Percentiles rank a stretch among this genome's conserved stretches.
Conservation (phyloP, 2,113 vertebrate species). For the Erythrocebus patas region DNA sequence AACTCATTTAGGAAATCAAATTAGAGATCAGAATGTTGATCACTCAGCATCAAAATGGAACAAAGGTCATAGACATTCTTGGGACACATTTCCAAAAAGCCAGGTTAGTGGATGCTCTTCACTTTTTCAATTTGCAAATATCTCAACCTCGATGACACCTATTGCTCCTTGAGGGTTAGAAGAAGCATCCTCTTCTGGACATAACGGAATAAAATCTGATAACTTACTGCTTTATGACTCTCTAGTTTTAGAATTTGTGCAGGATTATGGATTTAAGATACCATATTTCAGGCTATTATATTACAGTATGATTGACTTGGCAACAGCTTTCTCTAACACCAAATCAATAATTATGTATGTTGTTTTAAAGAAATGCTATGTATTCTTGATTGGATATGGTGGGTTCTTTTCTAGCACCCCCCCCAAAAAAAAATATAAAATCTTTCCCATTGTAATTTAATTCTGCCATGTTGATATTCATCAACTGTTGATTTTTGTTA, state of each 20-base stretch:
- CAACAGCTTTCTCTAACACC: background rate
- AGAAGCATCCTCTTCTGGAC: background rate
- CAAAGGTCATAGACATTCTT: background rate
- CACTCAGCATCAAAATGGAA: background rate
- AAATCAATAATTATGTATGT: background rate
- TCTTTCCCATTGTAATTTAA: background rate
- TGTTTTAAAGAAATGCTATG: background rate
- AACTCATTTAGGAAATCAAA: constrained; percentile 6
- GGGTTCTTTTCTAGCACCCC: background rate
- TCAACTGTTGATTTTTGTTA: constrained; percentile 13
- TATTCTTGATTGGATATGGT: background rate
- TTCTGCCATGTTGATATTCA: background rate
- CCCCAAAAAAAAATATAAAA: background rate
- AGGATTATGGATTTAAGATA: background rate
- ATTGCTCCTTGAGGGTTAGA: background rate
- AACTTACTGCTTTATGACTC: background rate
- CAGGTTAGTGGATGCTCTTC: background rate
- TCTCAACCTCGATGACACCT: background rate
- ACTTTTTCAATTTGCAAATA: background rate
- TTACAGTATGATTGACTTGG: background rate
- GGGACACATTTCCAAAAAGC: background rate
- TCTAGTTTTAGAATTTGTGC: background rate
- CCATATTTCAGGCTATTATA: background rate
- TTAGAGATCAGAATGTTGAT: background rate
- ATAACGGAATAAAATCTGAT: background rate